Conservation (phyloP, 2,888 invertebrate species). For the Cheiracanthium punctorium region DNA sequence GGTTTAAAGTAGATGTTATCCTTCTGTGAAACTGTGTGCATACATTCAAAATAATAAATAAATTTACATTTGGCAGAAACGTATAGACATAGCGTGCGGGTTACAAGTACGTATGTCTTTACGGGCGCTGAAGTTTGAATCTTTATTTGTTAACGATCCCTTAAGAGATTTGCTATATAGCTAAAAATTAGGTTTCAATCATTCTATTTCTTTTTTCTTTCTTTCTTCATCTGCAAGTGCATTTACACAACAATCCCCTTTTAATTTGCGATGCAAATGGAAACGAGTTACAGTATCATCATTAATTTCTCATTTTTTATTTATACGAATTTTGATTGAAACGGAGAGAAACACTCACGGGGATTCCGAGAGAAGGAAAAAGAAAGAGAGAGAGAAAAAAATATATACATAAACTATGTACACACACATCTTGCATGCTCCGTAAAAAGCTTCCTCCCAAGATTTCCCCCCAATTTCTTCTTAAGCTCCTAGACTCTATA, state of each 20-base stretch:
- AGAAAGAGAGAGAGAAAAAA: background rate
- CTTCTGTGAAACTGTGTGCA: too few relatives aligned
- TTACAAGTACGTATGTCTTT: too few relatives aligned
- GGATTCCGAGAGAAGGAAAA: conserved; percentile 2
- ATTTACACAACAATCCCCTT: conserved; percentile 11
- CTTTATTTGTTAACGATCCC: background rate
- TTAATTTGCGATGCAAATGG: conserved; percentile 47
- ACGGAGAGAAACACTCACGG: conserved; percentile 42
- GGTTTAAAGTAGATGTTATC: too few relatives aligned
- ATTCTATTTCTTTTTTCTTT: background rate
- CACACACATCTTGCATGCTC: conserved; percentile 6
- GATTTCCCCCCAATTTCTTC: conserved; percentile 32
- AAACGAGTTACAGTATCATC: conserved; percentile 33
- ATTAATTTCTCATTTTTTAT: conserved; percentile 63
- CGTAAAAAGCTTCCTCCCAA: conserved; percentile 36
- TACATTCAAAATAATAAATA: too few relatives aligned
- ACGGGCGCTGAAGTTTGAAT: too few relatives aligned
- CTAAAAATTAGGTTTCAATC: conserved; percentile 8
- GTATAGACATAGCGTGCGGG: too few relatives aligned
- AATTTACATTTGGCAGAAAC: too few relatives aligned
- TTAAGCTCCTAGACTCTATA: conserved; percentile 15
- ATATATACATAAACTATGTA: background rate
- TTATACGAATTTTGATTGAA: conserved; percentile 57
- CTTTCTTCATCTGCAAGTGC: background rate
- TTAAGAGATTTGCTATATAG: background rate